Conservation (phyloP, 2,113 vertebrate genomes). For the Apistogramma diplotaenia region DNA sequence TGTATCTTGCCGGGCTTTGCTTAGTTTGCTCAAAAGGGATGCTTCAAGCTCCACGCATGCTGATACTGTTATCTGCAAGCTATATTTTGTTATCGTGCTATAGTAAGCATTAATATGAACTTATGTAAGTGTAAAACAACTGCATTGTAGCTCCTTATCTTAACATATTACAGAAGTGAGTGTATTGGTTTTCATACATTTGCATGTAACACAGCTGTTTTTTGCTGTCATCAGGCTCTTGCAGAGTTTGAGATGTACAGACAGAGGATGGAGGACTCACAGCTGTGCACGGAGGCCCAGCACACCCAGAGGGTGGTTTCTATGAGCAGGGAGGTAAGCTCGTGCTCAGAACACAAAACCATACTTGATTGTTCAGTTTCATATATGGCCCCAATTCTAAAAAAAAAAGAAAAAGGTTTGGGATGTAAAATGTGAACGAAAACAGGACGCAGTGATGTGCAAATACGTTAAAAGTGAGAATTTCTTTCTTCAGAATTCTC, state of each 20-base stretch:
- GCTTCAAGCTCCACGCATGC: background rate
- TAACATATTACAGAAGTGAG: background rate
- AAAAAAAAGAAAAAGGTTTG: no score
- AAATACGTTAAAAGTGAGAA: background rate
- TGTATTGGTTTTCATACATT: background rate
- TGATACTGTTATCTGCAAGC: background rate
- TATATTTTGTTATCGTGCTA: background rate
- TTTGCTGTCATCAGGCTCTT: conserved; percentile 76
- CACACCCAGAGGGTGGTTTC: conserved; percentile 93
- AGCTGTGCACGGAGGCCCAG: conserved; percentile 93
- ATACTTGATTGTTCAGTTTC: background rate
- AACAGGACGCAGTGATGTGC: no score
- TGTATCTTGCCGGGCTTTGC: no score
- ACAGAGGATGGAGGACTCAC: conserved; percentile 91
- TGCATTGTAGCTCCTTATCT: background rate
- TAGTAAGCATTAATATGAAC: background rate
- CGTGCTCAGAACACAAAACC: fast-evolving
- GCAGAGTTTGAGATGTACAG: conserved; percentile 96
- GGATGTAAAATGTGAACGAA: background rate
- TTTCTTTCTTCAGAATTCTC: no score
- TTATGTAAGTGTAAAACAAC: background rate
- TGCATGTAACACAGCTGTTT: background rate
- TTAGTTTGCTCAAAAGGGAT: background rate
- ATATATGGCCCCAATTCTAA: background rate
- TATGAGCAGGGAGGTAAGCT: conserved; percentile 80